These are phyloP conservation scores for Cyanistes caeruleus DNA, from an alignment of 2,113 vertebrate species.

Conservation along the genomic window DNA sequence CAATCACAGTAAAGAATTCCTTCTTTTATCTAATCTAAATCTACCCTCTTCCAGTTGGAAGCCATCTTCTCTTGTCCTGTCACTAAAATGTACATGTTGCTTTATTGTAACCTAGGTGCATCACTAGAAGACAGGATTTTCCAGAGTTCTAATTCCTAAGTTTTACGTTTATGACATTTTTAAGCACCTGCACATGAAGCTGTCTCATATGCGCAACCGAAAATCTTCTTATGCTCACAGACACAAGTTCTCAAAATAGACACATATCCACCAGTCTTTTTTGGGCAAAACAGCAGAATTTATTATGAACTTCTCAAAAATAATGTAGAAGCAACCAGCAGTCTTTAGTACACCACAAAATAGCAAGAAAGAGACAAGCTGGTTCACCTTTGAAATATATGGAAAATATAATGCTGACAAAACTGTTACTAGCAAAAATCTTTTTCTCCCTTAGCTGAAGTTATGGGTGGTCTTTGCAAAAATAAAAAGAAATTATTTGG, in stretches of 20 bases:
- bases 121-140: background rate
- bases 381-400: background rate
- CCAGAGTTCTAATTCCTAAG: background rate
- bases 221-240: background rate
- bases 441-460: constrained; percentile 14
- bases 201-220: background rate
- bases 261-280: background rate
- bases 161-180: background rate
- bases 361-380: background rate
- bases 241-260: background rate
- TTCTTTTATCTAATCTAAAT: background rate
- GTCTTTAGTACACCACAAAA: background rate
- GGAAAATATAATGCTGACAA: constrained; percentile 36
- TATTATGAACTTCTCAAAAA: background rate
- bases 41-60: background rate
- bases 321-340: background rate
- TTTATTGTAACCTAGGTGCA: background rate
- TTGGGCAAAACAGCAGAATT: background rate
- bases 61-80: background rate
- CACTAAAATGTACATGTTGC: background rate
- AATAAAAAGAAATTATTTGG: background rate
- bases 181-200: background rate
- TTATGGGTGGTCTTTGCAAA: constrained; percentile 45
- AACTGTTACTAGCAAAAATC: background rate
- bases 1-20: background rate